Conservation (phyloP, 2,113 vertebrate genomes). For the Mungos mungo region DNA sequence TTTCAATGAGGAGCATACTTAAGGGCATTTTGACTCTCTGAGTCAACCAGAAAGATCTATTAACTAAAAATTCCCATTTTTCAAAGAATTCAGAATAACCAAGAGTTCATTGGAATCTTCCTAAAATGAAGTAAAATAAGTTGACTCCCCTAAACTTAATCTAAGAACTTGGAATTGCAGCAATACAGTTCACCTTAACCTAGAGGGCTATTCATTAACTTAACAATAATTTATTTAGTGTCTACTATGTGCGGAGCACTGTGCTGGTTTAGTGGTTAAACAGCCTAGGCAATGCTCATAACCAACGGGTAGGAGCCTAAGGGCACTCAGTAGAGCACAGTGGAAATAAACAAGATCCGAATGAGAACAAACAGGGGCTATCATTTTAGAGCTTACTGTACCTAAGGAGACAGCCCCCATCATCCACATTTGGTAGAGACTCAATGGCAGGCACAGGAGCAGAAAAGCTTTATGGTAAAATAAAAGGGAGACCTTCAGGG, state of each 20-base stretch:
- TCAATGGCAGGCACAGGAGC: not conserved
- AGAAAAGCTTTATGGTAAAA: not conserved
- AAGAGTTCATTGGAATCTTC: not conserved
- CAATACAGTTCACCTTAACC: not conserved
- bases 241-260: not conserved
- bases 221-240: not conserved
- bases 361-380: not conserved
- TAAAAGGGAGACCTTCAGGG: not conserved
- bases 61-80: conserved; percentile 13
- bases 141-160: not conserved
- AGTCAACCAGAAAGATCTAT: not conserved
- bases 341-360: not conserved
- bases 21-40: not conserved
- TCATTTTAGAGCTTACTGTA: not conserved
- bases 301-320: not conserved
- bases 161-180: not conserved
- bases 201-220: not conserved
- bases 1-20: not conserved
- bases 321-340: not conserved
- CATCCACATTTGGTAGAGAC: not conserved
- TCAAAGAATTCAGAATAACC: not conserved
- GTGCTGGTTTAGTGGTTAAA: not conserved
- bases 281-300: not conserved
- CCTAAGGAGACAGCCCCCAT: not conserved
- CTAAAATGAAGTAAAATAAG: not conserved